Evolutionary conservation across 2,888 invertebrate species (phyloP), one percentile per base, ranked within the genome.

Genomic region (Cerceris ruficornis): DNA sequence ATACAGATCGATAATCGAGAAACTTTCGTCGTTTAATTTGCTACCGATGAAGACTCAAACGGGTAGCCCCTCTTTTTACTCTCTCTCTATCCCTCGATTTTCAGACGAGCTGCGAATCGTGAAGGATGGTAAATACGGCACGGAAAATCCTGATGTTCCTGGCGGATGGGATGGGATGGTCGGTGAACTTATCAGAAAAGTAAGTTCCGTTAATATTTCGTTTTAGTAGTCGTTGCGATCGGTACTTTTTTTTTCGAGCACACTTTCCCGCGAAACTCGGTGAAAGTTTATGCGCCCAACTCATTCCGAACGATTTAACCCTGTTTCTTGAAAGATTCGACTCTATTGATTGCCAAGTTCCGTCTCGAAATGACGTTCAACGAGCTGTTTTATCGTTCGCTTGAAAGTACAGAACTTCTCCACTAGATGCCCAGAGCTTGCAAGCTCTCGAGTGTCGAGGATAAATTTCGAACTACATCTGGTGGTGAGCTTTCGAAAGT

Each of bases 141-240:
- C 95, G 11, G 96, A 97, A 92, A 96, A 96, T 91, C 94, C 95
- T 54, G 94, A 95, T 69, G 94, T 95, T 2, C 94, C 95, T 80
- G 96, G 96, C 41, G 96, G 96, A 64, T 98, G 97, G 97, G 96
- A 97, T 88, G 97, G 97, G 64, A 95, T 97, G 94, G 95, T 98
- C 54, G 97, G 97, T 11, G 98, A 98, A 92, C 94, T 98, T 79
- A 95, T 97, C 61, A 94, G 97, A 92, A 95, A 97, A 94, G 98
- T 98, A 94, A 94, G 95, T 92, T 69, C 14, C 62, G 68, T 46
- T 58, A 52, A 67, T 6, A 9, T 52, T 43, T 39, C 11, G 8
- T 46, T n/a, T 7, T 39, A 15, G 9, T 7, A 7, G 28, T 46
- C 42, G 13, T 15, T 6, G 14, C 52, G 52, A 54, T 69, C 14